These are phyloP conservation scores for Genyomyrus donnyi DNA, from an alignment of 2,113 vertebrate species.

Conservation along the genomic window DNA sequence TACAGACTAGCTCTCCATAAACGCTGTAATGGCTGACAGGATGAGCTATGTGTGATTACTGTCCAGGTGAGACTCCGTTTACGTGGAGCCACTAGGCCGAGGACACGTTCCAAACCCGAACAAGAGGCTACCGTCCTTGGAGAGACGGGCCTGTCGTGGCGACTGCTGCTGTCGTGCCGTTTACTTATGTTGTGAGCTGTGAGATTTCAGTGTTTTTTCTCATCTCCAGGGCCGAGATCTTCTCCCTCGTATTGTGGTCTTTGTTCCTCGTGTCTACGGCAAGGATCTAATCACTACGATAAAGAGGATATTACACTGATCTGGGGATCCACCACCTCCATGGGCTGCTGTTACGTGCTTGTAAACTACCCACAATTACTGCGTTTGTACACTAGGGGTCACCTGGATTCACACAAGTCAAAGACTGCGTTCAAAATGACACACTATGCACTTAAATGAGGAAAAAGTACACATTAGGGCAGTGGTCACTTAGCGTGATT, in stretches of 20 bases:
- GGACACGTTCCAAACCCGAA: not conserved
- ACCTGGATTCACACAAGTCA: not conserved
- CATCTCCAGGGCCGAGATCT: not conserved
- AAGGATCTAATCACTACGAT: constrained; percentile 13
- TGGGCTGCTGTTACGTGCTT: constrained; percentile 21
- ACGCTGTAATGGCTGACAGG: not conserved
- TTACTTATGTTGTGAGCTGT: not conserved
- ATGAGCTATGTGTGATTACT: not conserved
- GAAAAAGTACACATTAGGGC: not conserved
- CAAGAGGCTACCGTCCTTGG: not conserved
- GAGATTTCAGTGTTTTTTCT: not conserved
- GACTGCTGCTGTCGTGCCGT: not conserved
- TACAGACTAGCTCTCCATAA: not conserved
- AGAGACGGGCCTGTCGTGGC: not conserved
- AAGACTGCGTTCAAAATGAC: not conserved
- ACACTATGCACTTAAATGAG: not conserved
- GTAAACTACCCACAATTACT: constrained; percentile 25
- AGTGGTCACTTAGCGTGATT: constrained; percentile 3
- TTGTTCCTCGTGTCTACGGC: not conserved
- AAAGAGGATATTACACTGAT: constrained; percentile 21
- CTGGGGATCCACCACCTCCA: constrained; percentile 23
- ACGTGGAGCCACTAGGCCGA: not conserved
- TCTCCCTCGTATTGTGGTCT: not conserved
- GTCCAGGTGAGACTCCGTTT: not conserved
- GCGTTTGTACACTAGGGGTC: not conserved